Percentiles rank a stretch among this genome's conserved stretches.
Evolutionary conservation across 2,797 vertebrate genomes (phyloP).

Genomic region (Aplochiton taeniatus): DNA sequence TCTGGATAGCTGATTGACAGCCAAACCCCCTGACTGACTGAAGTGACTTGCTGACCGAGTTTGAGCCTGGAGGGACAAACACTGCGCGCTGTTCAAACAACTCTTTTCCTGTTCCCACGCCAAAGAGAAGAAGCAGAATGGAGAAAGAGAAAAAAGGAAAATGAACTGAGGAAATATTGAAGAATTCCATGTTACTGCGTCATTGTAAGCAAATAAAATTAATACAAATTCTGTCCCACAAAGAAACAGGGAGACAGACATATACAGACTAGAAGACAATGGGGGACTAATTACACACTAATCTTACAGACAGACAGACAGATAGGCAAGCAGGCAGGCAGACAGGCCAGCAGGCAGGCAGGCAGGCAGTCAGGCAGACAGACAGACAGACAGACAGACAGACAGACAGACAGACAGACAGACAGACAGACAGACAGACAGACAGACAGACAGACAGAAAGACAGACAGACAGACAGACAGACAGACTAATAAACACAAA

Average conservation of each 20-base stretch:
- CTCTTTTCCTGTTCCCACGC: slow-evolving; percentile 12
- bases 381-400: slow-evolving; percentile 1
- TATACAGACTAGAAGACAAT: too few species aligned
- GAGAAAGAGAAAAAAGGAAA: too few species aligned
- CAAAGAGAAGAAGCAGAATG: background rate
- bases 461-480: slow-evolving; percentile 31
- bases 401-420: background rate
- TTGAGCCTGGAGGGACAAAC: slow-evolving; percentile 1
- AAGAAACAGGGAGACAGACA: slow-evolving; percentile 13
- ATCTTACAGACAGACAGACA: background rate
- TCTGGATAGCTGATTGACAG: too few species aligned
- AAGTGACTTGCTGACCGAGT: too few species aligned
- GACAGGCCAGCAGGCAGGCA: background rate
- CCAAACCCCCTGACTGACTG: too few species aligned
- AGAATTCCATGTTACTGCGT: too few species aligned
- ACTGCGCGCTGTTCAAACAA: slow-evolving; percentile 10
- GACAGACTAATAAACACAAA: background rate
- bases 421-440: slow-evolving; percentile 14
- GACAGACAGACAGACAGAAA: slow-evolving; percentile 26
- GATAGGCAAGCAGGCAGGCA: slow-evolving; percentile 18
- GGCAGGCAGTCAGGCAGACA: background rate
- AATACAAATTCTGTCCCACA: background rate
- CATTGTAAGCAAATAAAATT: too few species aligned
- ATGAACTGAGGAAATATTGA: background rate
- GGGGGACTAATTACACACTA: too few species aligned